These are phyloP conservation scores for Papilio dardanus DNA, from an alignment of 1,140 invertebrate species.

Conservation along the genomic window DNA sequence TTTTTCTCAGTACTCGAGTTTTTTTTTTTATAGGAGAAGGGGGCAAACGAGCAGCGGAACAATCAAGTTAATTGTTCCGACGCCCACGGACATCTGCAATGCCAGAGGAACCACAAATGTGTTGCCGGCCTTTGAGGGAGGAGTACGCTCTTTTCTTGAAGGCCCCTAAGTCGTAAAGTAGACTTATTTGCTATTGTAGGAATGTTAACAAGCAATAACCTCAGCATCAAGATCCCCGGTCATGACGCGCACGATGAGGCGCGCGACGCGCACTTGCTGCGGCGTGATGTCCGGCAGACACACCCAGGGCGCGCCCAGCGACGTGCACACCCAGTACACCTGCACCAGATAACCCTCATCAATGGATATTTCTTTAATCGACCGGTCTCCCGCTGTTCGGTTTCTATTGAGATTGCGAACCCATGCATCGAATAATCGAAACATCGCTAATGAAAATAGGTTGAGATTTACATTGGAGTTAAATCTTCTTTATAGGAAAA, in stretches of 20 bases:
- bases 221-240: slow-evolving; percentile 87
- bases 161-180: too few relatives aligned
- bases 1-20: too few relatives aligned
- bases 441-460: not conserved
- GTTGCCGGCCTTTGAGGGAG: too few relatives aligned
- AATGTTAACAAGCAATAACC: slow-evolving; percentile 58
- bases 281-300: slow-evolving; percentile 88
- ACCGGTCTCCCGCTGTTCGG: too few relatives aligned
- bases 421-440: not conserved
- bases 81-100: too few relatives aligned
- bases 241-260: slow-evolving; percentile 86
- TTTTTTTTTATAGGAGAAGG: too few relatives aligned
- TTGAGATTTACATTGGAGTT: not conserved
- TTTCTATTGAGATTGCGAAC: too few relatives aligned
- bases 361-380: not conserved
- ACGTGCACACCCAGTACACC: slow-evolving; percentile 89
- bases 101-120: too few relatives aligned
- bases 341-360: slow-evolving; percentile 46
- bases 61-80: too few relatives aligned
- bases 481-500: not conserved
- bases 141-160: too few relatives aligned
- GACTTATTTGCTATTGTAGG: too few relatives aligned
- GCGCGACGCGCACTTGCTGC: slow-evolving; percentile 86
- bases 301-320: slow-evolving; percentile 86
- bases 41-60: too few relatives aligned